Base-by-base conservation (phyloP, 2,113 vertebrate genomes). In the Puma concolor region DNA sequence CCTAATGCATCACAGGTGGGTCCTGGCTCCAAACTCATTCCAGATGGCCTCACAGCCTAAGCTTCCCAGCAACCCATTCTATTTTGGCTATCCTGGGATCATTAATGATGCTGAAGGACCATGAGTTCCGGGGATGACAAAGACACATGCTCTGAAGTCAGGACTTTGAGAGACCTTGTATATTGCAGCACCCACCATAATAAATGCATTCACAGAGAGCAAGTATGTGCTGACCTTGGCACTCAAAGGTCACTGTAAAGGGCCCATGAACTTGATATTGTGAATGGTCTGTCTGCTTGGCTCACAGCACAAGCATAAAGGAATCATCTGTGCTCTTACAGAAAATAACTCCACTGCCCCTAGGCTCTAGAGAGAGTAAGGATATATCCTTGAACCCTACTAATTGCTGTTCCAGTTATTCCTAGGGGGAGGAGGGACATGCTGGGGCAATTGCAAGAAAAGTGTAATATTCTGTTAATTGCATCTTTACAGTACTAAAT, bases 1-100 rank as follows among this genome's bases (percentile, higher is more conserved):
- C 93, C 98, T 99, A 99, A 99, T 99, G 98, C 96, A 92, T 99
- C 98, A 97, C 99, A 99, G 99, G 99, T 99, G 99, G 98, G 97
- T 98, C 97, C 97, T 92, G 96, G 98, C 95, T 96, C 98, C 98
- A 99, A 99, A 99, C 98, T 98, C 98, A 91, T 99, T 99, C 99
- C 99, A 99, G 98, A 99, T 99, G 99, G 99, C 98, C 98, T 98
- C 98, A 98, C 97, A 98, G 98, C 98, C 98, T 98, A 98, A 98
- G 98, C 98, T 96, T 98, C 93, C 91, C 91, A 97, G 96, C 93
- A 96, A 95, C 84, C 80, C 84, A 84, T 96, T 98, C 94, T 92
- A 97, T 98, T 98, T 97, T 96, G 97, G 97, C 96, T 96, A 83
- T 97, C 77, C 48, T 94, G 84, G 88, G 97, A 95, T 98, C 77